These are phyloP conservation scores for Laticauda laticaudata DNA, from an alignment of 2,113 vertebrate genomes.

Conservation along the genomic window DNA sequence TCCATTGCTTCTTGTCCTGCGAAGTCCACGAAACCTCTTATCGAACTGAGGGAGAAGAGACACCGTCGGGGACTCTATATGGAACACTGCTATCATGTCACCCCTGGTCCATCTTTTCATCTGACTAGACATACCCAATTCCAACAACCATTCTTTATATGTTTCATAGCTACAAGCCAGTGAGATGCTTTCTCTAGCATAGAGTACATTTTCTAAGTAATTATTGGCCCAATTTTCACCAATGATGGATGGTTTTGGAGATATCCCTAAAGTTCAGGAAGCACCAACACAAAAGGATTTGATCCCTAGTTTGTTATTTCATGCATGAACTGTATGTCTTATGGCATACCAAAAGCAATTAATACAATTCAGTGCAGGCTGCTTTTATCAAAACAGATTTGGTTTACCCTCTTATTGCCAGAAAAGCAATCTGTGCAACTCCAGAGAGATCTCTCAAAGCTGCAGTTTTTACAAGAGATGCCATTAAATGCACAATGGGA, in stretches of 20 bases:
- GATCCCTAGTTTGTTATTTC: neutral
- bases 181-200: neutral
- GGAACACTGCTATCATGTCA: too few relatives aligned
- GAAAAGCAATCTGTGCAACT: neutral
- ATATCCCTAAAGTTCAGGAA: conserved; percentile 13
- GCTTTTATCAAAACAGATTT: neutral
- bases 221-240: neutral
- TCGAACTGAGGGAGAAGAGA: too few relatives aligned
- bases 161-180: neutral
- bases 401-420: neutral
- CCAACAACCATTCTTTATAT: too few relatives aligned
- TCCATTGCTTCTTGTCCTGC: too few relatives aligned
- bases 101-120: too few relatives aligned
- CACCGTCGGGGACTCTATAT: too few relatives aligned
- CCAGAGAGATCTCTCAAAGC: neutral
- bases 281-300: conserved; percentile 11
- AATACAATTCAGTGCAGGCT: neutral
- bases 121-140: too few relatives aligned
- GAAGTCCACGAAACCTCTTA: too few relatives aligned
- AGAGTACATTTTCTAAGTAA: neutral
- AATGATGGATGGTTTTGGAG: neutral
- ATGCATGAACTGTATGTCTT: neutral
- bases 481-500: neutral
- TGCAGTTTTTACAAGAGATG: neutral
- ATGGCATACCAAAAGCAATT: neutral